These are phyloP conservation scores for Antennarius maculatus DNA, from an alignment of 2,797 vertebrate species.

Conservation along the genomic window DNA sequence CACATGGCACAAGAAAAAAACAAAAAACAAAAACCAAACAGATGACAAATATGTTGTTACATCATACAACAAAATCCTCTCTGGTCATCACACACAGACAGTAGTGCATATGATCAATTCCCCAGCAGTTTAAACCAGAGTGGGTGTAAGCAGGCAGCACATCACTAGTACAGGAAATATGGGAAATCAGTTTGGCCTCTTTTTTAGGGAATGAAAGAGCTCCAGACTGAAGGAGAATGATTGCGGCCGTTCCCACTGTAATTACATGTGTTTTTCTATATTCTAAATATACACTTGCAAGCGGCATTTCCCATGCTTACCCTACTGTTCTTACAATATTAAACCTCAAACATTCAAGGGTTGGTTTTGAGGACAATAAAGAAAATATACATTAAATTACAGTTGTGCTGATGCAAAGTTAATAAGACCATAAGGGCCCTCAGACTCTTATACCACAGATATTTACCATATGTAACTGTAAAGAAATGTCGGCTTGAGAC, in stretches of 20 bases:
- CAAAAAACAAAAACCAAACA: constrained; percentile 33
- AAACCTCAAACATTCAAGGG: constrained; percentile 38
- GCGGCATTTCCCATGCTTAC: constrained; percentile 30
- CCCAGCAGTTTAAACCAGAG: constrained; percentile 36
- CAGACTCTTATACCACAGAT: background rate
- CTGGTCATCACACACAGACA: constrained; percentile 3
- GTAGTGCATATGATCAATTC: constrained; percentile 32
- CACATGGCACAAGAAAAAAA: constrained; percentile 49
- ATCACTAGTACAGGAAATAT: constrained; percentile 51
- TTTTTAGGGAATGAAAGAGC: constrained; percentile 50
- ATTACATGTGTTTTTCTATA: constrained; percentile 73
- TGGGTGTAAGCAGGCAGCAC: constrained; percentile 46
- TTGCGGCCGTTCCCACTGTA: constrained; percentile 65
- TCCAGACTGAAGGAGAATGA: constrained; percentile 57
- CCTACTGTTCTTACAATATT: constrained; percentile 40
- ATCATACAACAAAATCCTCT: constrained; percentile 45
- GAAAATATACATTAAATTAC: background rate
- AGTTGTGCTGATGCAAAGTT: background rate
- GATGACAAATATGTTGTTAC: constrained; percentile 60
- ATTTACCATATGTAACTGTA: background rate
- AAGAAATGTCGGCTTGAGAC: constrained; percentile 18
- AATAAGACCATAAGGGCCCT: background rate
- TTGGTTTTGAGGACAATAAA: constrained; percentile 8
- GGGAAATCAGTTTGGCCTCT: constrained; percentile 43
- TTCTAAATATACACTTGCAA: constrained; percentile 68